These are phyloP conservation scores for Hemiprocne comata DNA, from an alignment of 2,113 vertebrate genomes.

Conservation along the genomic window DNA sequence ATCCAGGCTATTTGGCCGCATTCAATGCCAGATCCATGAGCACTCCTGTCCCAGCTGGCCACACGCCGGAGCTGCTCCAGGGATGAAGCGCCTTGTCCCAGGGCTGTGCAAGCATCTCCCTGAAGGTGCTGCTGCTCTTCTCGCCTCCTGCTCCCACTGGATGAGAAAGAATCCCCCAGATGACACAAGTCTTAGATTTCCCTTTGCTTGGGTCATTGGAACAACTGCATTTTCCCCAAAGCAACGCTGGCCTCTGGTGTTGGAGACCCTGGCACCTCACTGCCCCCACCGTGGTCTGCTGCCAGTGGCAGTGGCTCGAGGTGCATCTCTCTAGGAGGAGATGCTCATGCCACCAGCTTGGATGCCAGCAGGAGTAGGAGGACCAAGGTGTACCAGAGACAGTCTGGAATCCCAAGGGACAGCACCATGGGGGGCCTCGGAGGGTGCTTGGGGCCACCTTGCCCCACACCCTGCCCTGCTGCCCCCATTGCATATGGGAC, in stretches of 20 bases:
- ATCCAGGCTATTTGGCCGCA: background rate
- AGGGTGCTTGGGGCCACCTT: background rate
- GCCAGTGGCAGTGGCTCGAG: rapidly evolving
- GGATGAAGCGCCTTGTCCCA: background rate
- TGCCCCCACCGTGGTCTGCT: rapidly evolving
- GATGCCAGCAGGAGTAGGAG: background rate
- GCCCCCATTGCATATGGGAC: background rate
- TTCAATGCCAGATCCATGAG: background rate
- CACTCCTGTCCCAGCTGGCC: background rate
- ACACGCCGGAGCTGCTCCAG: rapidly evolving
- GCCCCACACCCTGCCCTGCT: background rate
- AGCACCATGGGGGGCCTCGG: background rate
- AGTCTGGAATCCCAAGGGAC: background rate
- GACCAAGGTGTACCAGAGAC: background rate
- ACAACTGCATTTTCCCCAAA: background rate
- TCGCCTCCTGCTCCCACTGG: background rate
- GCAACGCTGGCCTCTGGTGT: rapidly evolving
- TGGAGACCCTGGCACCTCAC: rapidly evolving
- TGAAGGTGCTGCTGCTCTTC: background rate
- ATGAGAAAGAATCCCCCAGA: background rate
- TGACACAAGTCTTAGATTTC: background rate
- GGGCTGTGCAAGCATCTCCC: background rate
- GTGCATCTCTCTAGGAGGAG: background rate
- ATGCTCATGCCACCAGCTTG: background rate
- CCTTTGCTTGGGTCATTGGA: background rate